phyloP scores from a whole-genome alignment of 2,888 invertebrate genomes.

The Machimus rusticus region DNA sequence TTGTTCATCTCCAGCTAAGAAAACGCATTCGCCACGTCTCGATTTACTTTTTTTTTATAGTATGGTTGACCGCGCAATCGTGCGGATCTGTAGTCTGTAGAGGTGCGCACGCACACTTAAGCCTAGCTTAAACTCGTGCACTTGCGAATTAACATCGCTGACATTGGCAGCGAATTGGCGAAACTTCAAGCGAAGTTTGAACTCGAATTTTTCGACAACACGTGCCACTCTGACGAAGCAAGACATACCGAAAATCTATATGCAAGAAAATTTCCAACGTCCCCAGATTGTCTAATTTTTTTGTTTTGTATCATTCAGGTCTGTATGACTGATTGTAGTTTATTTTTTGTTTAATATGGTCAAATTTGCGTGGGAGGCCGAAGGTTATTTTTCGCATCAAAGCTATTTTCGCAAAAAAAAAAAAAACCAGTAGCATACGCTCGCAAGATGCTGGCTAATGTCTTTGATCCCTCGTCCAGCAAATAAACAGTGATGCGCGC shows the following conservation, averaged over 20 bases:
- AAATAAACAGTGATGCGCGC: not conserved
- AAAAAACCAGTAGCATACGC: not conserved
- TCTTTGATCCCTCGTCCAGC: conserved; percentile 9
- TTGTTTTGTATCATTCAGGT: not conserved
- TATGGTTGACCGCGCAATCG: not conserved
- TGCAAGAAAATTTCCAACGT: not conserved
- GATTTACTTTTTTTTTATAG: not conserved
- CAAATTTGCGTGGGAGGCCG: not conserved
- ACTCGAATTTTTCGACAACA: not conserved
- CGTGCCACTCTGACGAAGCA: not conserved
- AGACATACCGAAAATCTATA: not conserved
- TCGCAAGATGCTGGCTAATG: not conserved
- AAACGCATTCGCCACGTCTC: conserved; percentile 11
- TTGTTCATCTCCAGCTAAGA: conserved; percentile 14
- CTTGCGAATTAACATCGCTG: not conserved
- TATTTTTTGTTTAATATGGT: not conserved
- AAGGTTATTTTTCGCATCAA: not conserved
- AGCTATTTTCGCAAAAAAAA: not conserved
- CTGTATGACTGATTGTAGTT: not conserved
- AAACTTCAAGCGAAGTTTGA: not conserved
- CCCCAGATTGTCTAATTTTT: not conserved
- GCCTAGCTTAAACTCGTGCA: not conserved
- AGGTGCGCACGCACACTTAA: not conserved
- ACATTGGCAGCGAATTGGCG: conserved; percentile 3
- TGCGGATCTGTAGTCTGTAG: not conserved